These are phyloP conservation scores for Timema podura DNA, from an alignment of 2,888 invertebrate genomes.

Conservation along the genomic window DNA sequence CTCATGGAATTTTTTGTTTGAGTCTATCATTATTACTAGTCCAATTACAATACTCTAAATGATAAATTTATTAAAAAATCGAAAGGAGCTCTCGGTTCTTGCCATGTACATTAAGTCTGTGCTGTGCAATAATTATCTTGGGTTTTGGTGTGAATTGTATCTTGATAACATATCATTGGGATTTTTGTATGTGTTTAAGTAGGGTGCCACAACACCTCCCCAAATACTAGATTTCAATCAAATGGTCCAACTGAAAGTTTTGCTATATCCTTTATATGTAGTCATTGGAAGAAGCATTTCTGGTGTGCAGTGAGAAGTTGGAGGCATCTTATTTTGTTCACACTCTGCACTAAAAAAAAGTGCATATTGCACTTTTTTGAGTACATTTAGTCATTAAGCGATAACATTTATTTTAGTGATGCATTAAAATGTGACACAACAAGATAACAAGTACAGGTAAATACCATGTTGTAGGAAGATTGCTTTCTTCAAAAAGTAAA, in stretches of 20 bases:
- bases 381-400: conserved; percentile 31
- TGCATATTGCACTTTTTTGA: conserved; percentile 32
- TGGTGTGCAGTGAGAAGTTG: conserved; percentile 24
- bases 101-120: conserved; percentile 34
- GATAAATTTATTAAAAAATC: conserved; percentile 1
- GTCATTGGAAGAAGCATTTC: conserved; percentile 9
- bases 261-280: neutral
- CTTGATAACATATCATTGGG: conserved; percentile 35
- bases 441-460: conserved; percentile 25
- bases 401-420: conserved; percentile 29
- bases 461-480: conserved; percentile 28
- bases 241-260: neutral
- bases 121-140: conserved; percentile 33
- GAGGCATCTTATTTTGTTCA: conserved; percentile 28
- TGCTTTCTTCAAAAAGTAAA: conserved; percentile 23
- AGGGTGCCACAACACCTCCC: conserved; percentile 31
- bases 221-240: conserved; percentile 15
- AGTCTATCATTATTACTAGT: neutral
- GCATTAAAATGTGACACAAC: conserved; percentile 16
- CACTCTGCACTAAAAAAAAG: conserved; percentile 30
- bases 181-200: conserved; percentile 33
- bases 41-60: conserved; percentile 14
- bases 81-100: conserved; percentile 29
- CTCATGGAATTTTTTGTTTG: too few relatives aligned
- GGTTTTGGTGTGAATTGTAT: conserved; percentile 34